Percentiles rank a stretch among this genome's conserved stretches.
Conservation (phyloP, 2,888 invertebrate species). For the Epiblema foenella region DNA sequence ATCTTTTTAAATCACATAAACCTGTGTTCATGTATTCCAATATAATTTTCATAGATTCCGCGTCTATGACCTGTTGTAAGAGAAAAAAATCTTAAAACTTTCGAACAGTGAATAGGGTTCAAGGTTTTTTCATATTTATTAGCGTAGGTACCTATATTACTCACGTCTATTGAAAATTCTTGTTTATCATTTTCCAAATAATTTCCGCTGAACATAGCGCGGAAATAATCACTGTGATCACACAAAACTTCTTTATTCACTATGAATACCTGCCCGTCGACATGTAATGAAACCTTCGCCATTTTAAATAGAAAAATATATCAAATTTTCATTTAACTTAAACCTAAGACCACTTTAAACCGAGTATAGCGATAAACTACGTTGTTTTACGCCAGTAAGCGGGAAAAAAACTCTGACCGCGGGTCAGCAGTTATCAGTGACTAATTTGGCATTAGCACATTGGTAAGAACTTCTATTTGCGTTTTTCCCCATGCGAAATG, state of each 20-base stretch:
- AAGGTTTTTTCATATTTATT: too few species aligned
- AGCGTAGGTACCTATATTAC: conserved; percentile 42
- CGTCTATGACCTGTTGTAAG: conserved; percentile 69
- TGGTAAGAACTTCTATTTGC: too few species aligned
- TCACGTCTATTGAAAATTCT: conserved; percentile 72
- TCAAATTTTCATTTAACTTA: too few species aligned
- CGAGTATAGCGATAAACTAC: too few species aligned
- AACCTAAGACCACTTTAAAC: too few species aligned
- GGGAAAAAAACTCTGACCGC: too few species aligned
- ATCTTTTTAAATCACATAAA: conserved; percentile 66
- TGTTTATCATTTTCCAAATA: conserved; percentile 69
- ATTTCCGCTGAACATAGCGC: conserved; percentile 79
- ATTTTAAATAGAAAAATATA: too few species aligned
- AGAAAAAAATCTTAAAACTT: background rate
- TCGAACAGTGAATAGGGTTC: background rate
- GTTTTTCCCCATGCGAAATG: background rate
- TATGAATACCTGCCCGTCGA: conserved; percentile 56
- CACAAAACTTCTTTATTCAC: conserved; percentile 65
- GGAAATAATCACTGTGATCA: conserved; percentile 77
- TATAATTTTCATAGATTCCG: conserved; percentile 68
- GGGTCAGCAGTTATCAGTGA: too few species aligned
- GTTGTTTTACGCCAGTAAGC: too few species aligned
- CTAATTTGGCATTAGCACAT: too few species aligned
- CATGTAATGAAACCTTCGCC: too few species aligned
- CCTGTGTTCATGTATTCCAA: conserved; percentile 70